Evolutionary conservation across 2,888 invertebrate species (phyloP).

Genomic region (Synergus japonicus): DNA sequence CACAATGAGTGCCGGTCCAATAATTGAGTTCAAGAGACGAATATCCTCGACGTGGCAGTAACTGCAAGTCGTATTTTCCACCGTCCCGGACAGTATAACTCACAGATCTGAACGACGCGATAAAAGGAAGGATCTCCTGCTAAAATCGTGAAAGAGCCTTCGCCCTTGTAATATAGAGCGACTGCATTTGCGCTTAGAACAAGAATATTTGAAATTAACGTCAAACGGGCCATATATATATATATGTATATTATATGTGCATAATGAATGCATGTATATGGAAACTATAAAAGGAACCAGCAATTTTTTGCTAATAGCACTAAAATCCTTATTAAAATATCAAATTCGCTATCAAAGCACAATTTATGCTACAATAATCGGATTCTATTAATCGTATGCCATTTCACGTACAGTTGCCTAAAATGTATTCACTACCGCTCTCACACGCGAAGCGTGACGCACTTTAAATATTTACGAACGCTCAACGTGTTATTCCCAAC

Average conservation of each 20-base stretch:
- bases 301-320: not conserved
- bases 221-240: no score
- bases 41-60: conserved; percentile 48
- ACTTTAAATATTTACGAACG: conserved; percentile 65
- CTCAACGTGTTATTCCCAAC: conserved; percentile 54
- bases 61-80: conserved; percentile 4
- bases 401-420: conserved; percentile 53
- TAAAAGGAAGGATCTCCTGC: not conserved
- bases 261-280: no score
- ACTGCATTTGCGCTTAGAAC: not conserved
- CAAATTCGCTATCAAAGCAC: not conserved
- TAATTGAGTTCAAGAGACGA: conserved; percentile 54
- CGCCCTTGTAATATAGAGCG: not conserved
- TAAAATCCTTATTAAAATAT: not conserved
- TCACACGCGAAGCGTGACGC: conserved; percentile 51
- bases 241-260: no score
- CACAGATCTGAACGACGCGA: conserved; percentile 20
- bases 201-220: not conserved
- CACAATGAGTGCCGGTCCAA: conserved; percentile 42
- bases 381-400: conserved; percentile 52
- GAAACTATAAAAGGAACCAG: no score
- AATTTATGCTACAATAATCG: not conserved
- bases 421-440: conserved; percentile 61
- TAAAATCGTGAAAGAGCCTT: not conserved
- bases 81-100: not conserved